These are phyloP conservation scores for Cranoglanis bouderius DNA, from an alignment of 2,113 vertebrate genomes.

Conservation along the genomic window DNA sequence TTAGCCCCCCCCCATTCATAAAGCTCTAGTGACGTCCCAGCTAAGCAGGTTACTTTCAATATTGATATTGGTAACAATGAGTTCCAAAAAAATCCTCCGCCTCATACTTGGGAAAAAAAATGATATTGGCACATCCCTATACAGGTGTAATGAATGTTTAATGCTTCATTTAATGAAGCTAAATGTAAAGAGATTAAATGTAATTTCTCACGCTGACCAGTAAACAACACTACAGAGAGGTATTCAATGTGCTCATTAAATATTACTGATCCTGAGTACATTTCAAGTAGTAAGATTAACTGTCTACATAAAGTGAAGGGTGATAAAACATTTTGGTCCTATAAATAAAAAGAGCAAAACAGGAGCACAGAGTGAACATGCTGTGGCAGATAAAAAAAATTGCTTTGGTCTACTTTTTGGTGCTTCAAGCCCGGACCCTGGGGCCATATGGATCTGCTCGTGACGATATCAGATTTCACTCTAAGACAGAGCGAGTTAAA, in stretches of 20 bases:
- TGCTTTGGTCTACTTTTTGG: conserved; percentile 2
- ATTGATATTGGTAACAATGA: not conserved
- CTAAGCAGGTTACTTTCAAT: not conserved
- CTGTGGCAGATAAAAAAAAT: not conserved
- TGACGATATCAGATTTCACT: conserved; percentile 25
- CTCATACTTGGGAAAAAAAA: not conserved
- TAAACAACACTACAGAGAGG: not conserved
- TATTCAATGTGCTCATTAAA: not conserved
- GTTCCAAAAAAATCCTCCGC: not conserved
- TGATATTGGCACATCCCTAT: not conserved
- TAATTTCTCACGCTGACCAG: not conserved
- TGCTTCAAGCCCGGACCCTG: not conserved
- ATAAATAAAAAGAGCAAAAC: conserved; percentile 16
- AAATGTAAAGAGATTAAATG: not conserved
- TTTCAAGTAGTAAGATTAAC: not conserved
- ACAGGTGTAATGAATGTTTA: not conserved
- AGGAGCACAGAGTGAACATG: conserved; percentile 4
- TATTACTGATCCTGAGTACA: not conserved
- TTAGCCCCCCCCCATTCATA: too few relatives aligned
- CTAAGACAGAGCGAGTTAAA: not conserved
- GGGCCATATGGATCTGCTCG: conserved; percentile 5
- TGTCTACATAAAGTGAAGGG: conserved; percentile 2
- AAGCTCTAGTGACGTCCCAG: too few relatives aligned
- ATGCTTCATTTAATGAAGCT: not conserved
- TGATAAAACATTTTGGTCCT: not conserved